Percentiles rank a stretch among this genome's conserved stretches.
Evolutionary conservation across 2,888 invertebrate genomes (phyloP).

Genomic region (Philereme transversata): DNA sequence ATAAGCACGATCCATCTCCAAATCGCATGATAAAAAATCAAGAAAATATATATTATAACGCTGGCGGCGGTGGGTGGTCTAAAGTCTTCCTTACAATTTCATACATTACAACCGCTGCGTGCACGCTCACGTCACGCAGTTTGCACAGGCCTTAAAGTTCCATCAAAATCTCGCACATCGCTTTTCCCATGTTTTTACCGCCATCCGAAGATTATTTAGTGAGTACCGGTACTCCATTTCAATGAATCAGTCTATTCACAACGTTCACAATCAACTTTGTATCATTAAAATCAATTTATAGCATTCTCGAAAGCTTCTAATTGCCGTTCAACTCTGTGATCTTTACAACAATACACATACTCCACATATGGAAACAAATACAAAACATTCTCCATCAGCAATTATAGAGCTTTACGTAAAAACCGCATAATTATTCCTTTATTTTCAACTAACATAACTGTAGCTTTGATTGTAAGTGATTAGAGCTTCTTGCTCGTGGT

Average conservation of each 20-base stretch:
- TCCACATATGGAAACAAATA: slow-evolving; percentile 37
- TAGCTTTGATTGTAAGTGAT: background rate
- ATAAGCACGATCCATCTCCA: no score
- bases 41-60: no score
- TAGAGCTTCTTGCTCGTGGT: no score
- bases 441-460: slow-evolving; percentile 27
- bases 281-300: slow-evolving; percentile 36
- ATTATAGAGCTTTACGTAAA: slow-evolving; percentile 42
- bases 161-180: slow-evolving; percentile 4
- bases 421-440: slow-evolving; percentile 43
- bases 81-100: no score
- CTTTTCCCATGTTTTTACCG: slow-evolving; percentile 10
- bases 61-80: no score
- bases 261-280: slow-evolving; percentile 31
- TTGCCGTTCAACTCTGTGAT: slow-evolving; percentile 34
- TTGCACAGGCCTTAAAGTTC: background rate
- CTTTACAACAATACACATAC: slow-evolving; percentile 37
- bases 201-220: slow-evolving; percentile 9
- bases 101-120: no score
- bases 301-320: slow-evolving; percentile 36
- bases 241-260: slow-evolving; percentile 22
- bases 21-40: no score
- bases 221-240: slow-evolving; percentile 16
- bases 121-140: no score
- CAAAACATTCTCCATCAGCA: slow-evolving; percentile 44